Evolutionary conservation across 2,888 invertebrate species (phyloP), one percentile per base, ranked within the genome.

Genomic region (Coenonympha arcania): DNA sequence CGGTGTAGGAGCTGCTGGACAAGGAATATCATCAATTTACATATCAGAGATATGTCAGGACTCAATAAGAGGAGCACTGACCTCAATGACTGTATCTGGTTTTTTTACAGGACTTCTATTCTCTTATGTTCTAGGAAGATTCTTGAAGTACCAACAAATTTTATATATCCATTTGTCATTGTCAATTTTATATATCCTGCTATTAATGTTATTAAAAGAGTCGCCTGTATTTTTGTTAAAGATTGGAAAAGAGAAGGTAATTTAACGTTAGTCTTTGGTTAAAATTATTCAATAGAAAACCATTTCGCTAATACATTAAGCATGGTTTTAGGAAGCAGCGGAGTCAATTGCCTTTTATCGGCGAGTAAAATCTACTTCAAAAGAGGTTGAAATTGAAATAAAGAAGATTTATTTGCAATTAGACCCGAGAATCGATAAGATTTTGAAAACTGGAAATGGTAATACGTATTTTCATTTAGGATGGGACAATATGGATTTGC

Each of bases 11-110:
- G 71, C 79, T 0, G 82, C 76, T 0, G 84, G 84, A 0, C 84
- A 84, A 44, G 79, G 76, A 1, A 72, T 79, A 0, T 73, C 81
- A 0, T 63, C 77, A 1, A 75, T 85, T 4, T 85, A 69, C 59
- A 78, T 85, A 15, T 70, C 79, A 0, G 85, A 85, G 56, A 76
- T 85, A 41, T 60, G 71, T 2, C 76, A 84, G 37, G 80, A 82
- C 39, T 73, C 78, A 1, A 78, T 85, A 22, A 65, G 85, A 48
- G 85, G 85, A 0, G 76, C 72, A 0, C 59, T 83, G 1, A 70
- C 81, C 2, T 73, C 84, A 0, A 61, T 69, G 8, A 69, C 75
- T 0, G 74, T 78, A 1, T 69, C 71, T 0, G 74, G 72, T 4
- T 83, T 66, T 56, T 77, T 78, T 47, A 9, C 76, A 0, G 84